Conservation (phyloP, 2,113 vertebrate genomes). For the Eulemur rufifrons region DNA sequence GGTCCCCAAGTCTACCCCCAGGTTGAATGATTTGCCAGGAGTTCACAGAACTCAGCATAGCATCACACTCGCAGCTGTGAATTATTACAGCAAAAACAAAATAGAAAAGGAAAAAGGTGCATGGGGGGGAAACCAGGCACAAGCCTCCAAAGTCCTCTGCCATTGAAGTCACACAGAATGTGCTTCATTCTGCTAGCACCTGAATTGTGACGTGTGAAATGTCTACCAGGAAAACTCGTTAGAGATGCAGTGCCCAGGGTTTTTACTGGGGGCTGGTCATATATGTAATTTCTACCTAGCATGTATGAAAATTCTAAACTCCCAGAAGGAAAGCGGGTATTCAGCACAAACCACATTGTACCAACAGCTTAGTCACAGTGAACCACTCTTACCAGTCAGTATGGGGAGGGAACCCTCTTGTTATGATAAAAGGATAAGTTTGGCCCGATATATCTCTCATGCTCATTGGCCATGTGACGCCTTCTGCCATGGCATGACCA, state of each 20-base stretch:
- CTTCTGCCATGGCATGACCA: background rate
- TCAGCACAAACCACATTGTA: background rate
- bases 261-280: background rate
- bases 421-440: background rate
- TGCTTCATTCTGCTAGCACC: background rate
- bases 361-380: background rate
- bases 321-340: background rate
- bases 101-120: background rate
- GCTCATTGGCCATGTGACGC: background rate
- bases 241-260: background rate
- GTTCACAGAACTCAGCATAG: background rate
- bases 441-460: background rate
- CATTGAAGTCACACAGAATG: background rate
- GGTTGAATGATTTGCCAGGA: background rate
- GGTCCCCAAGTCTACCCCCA: background rate
- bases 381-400: background rate
- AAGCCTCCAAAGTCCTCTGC: background rate
- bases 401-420: background rate
- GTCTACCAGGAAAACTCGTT: background rate
- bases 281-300: background rate
- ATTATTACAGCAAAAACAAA: constrained; percentile 1
- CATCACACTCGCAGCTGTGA: background rate
- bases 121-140: background rate
- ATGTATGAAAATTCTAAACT: constrained; percentile 17
- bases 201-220: background rate